Conservation (phyloP, 64 coral and sea anemone genomes). For the Porites australiensis region DNA sequence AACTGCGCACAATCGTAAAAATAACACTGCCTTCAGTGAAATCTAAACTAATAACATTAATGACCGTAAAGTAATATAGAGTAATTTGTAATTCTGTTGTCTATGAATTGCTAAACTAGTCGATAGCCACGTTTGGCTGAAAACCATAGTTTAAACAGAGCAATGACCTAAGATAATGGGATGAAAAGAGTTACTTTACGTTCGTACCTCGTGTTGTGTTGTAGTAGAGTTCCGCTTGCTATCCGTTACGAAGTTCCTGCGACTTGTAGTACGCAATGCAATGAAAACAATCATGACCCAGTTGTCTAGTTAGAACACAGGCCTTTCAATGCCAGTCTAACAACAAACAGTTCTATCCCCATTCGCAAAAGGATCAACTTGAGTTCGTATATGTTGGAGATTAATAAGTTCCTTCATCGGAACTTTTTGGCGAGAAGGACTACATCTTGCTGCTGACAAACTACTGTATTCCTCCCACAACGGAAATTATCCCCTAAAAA, state of each 20-base stretch:
- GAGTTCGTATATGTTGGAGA: neutral
- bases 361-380: neutral
- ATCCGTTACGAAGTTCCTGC: neutral
- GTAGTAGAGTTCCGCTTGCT: neutral
- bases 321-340: neutral
- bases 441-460: conserved; percentile 15
- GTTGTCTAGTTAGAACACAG: neutral
- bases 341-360: neutral
- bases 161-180: neutral
- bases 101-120: neutral
- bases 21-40: neutral
- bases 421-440: conserved; percentile 7
- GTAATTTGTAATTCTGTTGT: conserved; percentile 15
- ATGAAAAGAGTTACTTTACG: neutral
- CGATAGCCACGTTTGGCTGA: neutral
- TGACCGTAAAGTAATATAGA: neutral
- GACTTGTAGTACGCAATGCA: neutral
- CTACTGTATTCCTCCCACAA: conserved; percentile 33
- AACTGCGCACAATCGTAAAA: neutral
- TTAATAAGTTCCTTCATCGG: neutral
- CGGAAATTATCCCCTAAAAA: conserved; percentile 50
- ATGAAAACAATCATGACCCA: conserved; percentile 11
- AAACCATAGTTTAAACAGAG: neutral
- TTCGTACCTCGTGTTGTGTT: conserved; percentile 7
- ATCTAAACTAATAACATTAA: neutral